Evolutionary conservation across 2,113 vertebrate genomes (phyloP), one percentile per base, ranked within the genome.

Genomic region (Euleptes europaea): DNA sequence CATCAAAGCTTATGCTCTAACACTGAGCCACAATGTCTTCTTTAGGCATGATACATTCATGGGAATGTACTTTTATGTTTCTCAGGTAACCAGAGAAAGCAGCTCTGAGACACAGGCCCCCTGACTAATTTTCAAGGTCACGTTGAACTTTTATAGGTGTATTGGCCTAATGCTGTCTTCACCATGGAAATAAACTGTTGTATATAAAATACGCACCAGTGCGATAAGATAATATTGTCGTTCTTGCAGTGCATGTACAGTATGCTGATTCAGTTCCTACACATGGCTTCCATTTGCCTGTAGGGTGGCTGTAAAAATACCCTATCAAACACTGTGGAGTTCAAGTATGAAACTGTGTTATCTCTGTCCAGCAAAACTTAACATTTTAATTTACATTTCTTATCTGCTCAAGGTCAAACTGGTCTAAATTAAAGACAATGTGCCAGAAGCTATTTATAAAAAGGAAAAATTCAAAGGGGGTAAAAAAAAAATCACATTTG

Each of bases 331-430:
- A 82, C 7, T 0, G 31, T 80, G 63, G 28, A 82, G 87, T 86
- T 85, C 90, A 7, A 2, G 3, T 82, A 80, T 69, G 65, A 92
- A 91, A 84, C 28, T 75, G 6, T 70, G 31, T 73, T 89, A 91
- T 91, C 75, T 89, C 80, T 72, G 40, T 11, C 80, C 82, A 90
- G 77, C 54, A 88, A 90, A 90, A 51, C 14, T 84, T 84, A 85
- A 78, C 17, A 80, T 91, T 94, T 91, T 89, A 89, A 92, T 85
- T 82, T 83, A 85, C n/a, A 14, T 77, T 92, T 84, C 82, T 94
- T 93, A 93, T 92, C 91, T 92, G 4, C 49, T 73, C 84, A 86
- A 91, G 86, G 83, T 90, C 0, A 1, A 83, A 76, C 47, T 90
- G 78, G 73, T 85, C 47, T 89, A 86, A 86, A 86, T 67, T 85